Conservation (phyloP, 2,888 invertebrate genomes). For the Clivina fossor region DNA sequence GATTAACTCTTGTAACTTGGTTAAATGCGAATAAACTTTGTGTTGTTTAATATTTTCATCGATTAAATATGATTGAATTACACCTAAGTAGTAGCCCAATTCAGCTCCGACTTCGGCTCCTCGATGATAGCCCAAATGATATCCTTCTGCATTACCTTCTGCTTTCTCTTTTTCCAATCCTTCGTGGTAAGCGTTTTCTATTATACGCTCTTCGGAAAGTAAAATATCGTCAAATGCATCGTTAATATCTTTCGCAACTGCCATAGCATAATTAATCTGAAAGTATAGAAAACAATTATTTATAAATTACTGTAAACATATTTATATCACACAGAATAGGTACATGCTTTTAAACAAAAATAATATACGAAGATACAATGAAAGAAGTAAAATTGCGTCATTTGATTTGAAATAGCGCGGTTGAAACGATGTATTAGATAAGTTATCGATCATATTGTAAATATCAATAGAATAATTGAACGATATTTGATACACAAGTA, state of each 20-base stretch:
- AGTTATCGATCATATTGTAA: too few relatives aligned
- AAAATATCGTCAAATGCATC: slow-evolving; percentile 72
- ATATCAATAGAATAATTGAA: too few relatives aligned
- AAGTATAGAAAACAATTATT: too few relatives aligned
- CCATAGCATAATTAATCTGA: too few relatives aligned
- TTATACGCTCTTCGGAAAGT: slow-evolving; percentile 67
- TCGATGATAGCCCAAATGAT: slow-evolving; percentile 75
- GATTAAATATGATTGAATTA: slow-evolving; percentile 58
- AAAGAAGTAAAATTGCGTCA: too few relatives aligned
- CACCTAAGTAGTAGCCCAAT: slow-evolving; percentile 72
- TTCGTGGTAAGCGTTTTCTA: slow-evolving; percentile 65
- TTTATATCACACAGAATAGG: too few relatives aligned
- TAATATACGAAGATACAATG: too few relatives aligned
- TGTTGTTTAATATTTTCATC: slow-evolving; percentile 50
- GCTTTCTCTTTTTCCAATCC: slow-evolving; percentile 65
- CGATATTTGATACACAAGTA: too few relatives aligned
- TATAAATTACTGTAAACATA: too few relatives aligned
- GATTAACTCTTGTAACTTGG: slow-evolving; percentile 62
- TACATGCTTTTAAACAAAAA: too few relatives aligned
- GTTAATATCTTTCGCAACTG: slow-evolving; percentile 66
- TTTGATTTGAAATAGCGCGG: too few relatives aligned
- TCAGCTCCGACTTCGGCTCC: slow-evolving; percentile 76
- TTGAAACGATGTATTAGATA: too few relatives aligned
- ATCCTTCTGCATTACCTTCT: slow-evolving; percentile 68
- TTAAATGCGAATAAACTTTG: slow-evolving; percentile 59